A percentile compares a stretch with the other conserved stretches of the same genome.
Evolutionary conservation across 2,888 invertebrate genomes (phyloP).

Genomic region (Drosophila nr. perissopoda): DNA sequence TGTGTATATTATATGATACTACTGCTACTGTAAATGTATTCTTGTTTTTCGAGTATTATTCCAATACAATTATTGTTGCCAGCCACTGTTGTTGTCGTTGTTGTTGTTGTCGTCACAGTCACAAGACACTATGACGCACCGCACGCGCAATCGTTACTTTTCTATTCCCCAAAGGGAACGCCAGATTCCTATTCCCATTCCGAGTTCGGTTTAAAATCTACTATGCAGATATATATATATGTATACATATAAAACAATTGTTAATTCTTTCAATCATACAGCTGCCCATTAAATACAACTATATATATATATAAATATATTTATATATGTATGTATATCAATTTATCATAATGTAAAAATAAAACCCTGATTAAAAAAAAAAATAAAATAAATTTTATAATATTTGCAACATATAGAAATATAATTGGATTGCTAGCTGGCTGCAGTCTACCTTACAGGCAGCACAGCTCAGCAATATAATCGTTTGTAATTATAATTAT

Average conservation of each 20-base stretch:
- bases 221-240: constrained; percentile 8
- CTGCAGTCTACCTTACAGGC: too few species aligned
- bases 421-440: too few species aligned
- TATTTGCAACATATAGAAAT: not conserved
- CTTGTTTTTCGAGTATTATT: constrained; percentile 65
- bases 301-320: constrained; percentile 23
- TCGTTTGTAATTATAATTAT: too few species aligned
- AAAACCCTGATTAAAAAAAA: constrained; percentile 5
- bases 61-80: constrained; percentile 23
- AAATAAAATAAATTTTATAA: not conserved
- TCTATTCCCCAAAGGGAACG: constrained; percentile 10
- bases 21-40: constrained; percentile 47
- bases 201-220: constrained; percentile 22
- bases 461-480: too few species aligned
- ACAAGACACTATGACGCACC: constrained; percentile 5
- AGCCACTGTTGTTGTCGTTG: not conserved
- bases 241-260: constrained; percentile 17
- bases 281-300: constrained; percentile 41
- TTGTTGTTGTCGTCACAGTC: constrained; percentile 18
- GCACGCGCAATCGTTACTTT: not conserved
- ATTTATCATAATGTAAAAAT: constrained; percentile 46
- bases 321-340: not conserved
- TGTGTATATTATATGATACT: constrained; percentile 63
- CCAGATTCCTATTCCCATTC: constrained; percentile 13
- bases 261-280: constrained; percentile 34